Percentiles rank a stretch among this genome's conserved stretches.
These are phyloP conservation scores for Paralvinella palmiformis DNA, from an alignment of 1,140 invertebrate genomes.

Conservation along the genomic window DNA sequence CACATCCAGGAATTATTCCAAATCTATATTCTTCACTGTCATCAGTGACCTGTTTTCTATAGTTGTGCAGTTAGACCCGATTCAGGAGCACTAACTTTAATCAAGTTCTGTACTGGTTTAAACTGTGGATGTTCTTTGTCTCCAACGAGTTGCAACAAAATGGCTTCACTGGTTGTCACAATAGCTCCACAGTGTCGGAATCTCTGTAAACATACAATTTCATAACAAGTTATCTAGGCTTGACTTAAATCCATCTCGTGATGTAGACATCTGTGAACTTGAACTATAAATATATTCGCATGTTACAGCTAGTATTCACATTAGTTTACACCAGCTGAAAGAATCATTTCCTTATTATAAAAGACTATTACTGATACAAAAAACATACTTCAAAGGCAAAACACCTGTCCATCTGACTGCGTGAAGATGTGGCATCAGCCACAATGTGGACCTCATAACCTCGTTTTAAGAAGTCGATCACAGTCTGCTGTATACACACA, in stretches of 20 bases:
- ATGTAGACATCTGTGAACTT: neutral
- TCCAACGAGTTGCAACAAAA: constrained; percentile 70
- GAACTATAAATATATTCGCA: no score
- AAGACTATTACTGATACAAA: no score
- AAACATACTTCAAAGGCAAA: constrained; percentile 64
- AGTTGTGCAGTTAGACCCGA: constrained; percentile 50
- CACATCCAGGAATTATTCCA: no score
- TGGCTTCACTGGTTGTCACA: constrained; percentile 70
- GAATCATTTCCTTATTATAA: no score
- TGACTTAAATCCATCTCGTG: neutral
- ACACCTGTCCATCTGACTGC: constrained; percentile 48
- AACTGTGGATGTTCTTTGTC: constrained; percentile 73
- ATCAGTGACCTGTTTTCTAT: no score
- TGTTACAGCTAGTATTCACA: no score
- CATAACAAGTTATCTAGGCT: no score
- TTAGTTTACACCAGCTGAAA: no score
- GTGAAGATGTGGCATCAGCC: constrained; percentile 75
- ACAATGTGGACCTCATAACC: constrained; percentile 72
- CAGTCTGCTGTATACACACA: constrained; percentile 83
- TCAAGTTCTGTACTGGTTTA: constrained; percentile 61
- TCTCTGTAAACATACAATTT: constrained; percentile 30
- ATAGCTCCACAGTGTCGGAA: constrained; percentile 42
- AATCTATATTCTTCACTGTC: no score
- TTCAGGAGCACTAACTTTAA: constrained; percentile 58
- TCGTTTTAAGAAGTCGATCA: constrained; percentile 66